Percentiles rank a stretch among this genome's conserved stretches.
phyloP scores from a whole-genome alignment of 1,140 invertebrate species.

The Diorhabda sublineata region DNA sequence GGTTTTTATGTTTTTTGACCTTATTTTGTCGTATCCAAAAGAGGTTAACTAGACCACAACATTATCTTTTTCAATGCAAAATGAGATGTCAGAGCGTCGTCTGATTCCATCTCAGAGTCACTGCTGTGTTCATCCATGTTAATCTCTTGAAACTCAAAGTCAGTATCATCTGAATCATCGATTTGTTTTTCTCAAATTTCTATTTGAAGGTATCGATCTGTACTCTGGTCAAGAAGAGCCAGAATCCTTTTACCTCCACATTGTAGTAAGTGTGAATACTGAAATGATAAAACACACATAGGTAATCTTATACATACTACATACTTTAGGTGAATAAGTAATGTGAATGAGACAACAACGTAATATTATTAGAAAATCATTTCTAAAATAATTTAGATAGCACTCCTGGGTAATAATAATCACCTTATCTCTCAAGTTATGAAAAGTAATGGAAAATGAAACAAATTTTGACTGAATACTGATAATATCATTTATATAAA shows the following conservation, averaged over 20 bases:
- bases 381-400: background rate
- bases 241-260: conserved; percentile 4
- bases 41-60: background rate
- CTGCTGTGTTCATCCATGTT: background rate
- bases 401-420: background rate
- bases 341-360: background rate
- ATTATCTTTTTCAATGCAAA: conserved; percentile 3
- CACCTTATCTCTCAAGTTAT: too few relatives aligned
- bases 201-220: background rate
- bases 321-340: background rate
- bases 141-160: background rate
- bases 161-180: background rate
- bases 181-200: background rate
- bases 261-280: conserved; percentile 1
- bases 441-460: conserved; percentile 1
- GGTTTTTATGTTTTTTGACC: conserved; percentile 6
- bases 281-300: background rate
- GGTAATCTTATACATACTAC: background rate
- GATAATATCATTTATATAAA: background rate
- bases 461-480: background rate
- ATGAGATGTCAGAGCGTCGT: conserved; percentile 1
- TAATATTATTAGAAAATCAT: background rate
- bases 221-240: background rate
- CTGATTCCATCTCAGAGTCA: background rate
- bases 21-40: background rate